Evolutionary conservation across 2,113 vertebrate genomes (phyloP).

Genomic region (Stomatorhinus ivindoensis): DNA sequence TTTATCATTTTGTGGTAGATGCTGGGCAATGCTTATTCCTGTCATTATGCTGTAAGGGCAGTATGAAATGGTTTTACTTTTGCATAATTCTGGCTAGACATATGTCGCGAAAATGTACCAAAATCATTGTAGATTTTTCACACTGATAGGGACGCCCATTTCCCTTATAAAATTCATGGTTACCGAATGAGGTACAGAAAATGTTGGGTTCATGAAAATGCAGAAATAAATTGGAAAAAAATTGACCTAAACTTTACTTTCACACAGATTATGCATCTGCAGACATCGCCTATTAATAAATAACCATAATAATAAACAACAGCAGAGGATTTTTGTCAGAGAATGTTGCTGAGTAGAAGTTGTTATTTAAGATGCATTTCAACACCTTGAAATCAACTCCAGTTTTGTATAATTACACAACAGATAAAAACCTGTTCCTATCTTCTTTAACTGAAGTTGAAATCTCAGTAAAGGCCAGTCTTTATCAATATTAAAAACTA

Average conservation of each 20-base stretch:
- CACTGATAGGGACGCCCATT: conserved; percentile 32
- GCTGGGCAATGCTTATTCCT: not conserved
- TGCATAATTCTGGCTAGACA: not conserved
- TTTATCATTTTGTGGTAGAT: not conserved
- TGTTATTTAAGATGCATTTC: not conserved
- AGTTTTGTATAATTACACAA: not conserved
- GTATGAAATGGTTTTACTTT: not conserved
- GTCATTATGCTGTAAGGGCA: not conserved
- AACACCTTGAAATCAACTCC: not conserved
- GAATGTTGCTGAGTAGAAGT: not conserved
- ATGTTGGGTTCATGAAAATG: not conserved
- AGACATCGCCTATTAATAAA: not conserved
- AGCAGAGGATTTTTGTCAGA: not conserved
- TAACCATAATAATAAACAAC: too few relatives aligned
- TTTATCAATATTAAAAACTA: conserved; percentile 50
- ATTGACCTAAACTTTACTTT: not conserved
- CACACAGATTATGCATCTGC: not conserved
- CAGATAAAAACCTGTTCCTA: not conserved
- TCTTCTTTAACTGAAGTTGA: conserved; percentile 21
- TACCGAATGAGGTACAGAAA: not conserved
- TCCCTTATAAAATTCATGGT: conserved; percentile 11
- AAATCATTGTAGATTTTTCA: conserved; percentile 33
- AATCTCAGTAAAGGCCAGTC: conserved; percentile 40
- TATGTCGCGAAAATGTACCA: not conserved
- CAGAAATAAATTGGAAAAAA: not conserved